A percentile compares a stretch with the other conserved stretches of the same genome.
These are phyloP conservation scores for Drosophila parthenogenetica DNA, from an alignment of 2,888 invertebrate species.

Conservation along the genomic window DNA sequence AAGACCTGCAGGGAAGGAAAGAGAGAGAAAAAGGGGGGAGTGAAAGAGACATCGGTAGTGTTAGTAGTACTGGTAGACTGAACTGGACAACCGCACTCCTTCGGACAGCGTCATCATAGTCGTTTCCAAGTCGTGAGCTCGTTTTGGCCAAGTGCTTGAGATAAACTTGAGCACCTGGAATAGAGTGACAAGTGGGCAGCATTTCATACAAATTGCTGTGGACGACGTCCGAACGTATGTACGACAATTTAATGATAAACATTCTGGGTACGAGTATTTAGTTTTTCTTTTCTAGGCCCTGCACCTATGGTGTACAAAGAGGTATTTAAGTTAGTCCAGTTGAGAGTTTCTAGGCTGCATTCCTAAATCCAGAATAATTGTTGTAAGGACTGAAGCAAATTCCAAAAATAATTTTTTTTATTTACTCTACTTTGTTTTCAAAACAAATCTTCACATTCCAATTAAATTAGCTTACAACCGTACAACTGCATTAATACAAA, in stretches of 20 bases:
- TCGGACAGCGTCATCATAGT: slow-evolving; percentile 13
- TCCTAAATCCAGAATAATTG: too few species aligned
- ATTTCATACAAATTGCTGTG: slow-evolving; percentile 79
- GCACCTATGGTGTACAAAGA: neutral
- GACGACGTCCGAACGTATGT: slow-evolving; percentile 51
- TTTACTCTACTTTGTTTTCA: too few species aligned
- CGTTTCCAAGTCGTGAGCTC: slow-evolving; percentile 52
- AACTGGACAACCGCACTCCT: slow-evolving; percentile 15
- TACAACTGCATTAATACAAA: too few species aligned
- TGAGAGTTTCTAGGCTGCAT: too few species aligned
- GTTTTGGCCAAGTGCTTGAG: slow-evolving; percentile 73
- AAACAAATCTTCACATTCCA: too few species aligned
- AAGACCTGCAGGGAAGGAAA: neutral
- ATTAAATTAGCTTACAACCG: too few species aligned
- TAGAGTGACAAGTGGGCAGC: slow-evolving; percentile 80
- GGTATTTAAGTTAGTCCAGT: neutral
- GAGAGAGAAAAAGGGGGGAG: neutral
- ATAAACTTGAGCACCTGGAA: slow-evolving; percentile 78
- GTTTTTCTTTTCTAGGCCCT: neutral
- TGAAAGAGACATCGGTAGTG: neutral
- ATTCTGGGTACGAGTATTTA: slow-evolving; percentile 40
- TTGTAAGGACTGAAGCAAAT: too few species aligned
- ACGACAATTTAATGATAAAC: slow-evolving; percentile 81
- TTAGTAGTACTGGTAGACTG: neutral
- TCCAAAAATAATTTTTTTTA: too few species aligned